These are phyloP conservation scores for Thymelicus lineola DNA, from an alignment of 2,888 invertebrate species.

Conservation along the genomic window DNA sequence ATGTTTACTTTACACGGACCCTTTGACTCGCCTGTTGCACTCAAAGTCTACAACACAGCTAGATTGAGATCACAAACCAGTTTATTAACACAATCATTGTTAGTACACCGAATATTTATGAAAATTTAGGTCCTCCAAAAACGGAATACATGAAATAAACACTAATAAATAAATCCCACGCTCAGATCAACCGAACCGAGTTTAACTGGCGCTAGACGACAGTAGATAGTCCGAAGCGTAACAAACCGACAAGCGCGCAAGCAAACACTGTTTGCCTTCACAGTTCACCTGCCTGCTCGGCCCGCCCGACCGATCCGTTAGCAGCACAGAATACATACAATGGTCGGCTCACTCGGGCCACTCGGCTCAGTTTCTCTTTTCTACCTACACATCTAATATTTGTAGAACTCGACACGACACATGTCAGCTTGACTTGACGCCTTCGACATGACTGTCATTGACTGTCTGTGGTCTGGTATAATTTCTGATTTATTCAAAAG, in stretches of 20 bases:
- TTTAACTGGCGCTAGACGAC: conserved; percentile 49
- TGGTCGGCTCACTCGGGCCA: neutral
- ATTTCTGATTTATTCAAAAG: too few relatives aligned
- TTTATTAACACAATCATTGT: conserved; percentile 50
- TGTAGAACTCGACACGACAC: too few relatives aligned
- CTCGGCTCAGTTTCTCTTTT: too few relatives aligned
- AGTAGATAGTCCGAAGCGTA: conserved; percentile 34
- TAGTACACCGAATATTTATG: conserved; percentile 38
- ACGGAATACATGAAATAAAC: conserved; percentile 47
- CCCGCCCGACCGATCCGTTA: conserved; percentile 16
- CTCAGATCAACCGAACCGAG: conserved; percentile 46
- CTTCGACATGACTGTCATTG: too few relatives aligned
- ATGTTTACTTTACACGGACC: conserved; percentile 70
- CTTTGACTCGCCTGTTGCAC: conserved; percentile 78
- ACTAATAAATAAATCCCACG: conserved; percentile 52
- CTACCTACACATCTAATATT: too few relatives aligned
- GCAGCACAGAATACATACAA: conserved; percentile 8
- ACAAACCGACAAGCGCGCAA: conserved; percentile 16
- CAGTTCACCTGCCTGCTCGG: conserved; percentile 24
- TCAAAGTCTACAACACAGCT: conserved; percentile 47
- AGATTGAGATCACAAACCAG: conserved; percentile 61
- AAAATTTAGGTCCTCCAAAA: conserved; percentile 40
- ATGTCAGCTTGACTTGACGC: neutral
- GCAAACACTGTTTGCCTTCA: conserved; percentile 19
- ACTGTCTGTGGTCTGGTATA: too few relatives aligned